Percentiles rank a stretch among this genome's conserved stretches.
These are phyloP conservation scores for Harpalus rufipes DNA, from an alignment of 2,888 invertebrate species.

Conservation along the genomic window DNA sequence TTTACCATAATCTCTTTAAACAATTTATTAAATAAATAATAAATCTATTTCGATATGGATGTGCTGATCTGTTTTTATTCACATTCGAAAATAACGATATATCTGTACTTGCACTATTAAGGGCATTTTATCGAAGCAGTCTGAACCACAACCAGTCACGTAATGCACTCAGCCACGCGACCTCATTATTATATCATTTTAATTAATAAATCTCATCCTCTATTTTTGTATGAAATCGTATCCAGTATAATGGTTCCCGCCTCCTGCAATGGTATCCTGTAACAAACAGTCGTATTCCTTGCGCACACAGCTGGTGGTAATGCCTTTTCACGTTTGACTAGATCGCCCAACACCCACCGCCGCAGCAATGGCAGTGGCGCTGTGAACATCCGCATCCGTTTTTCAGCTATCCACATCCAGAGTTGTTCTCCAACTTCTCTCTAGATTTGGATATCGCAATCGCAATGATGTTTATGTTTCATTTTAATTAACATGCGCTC, in stretches of 20 bases:
- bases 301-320: slow-evolving; percentile 35
- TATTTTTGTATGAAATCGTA: not conserved
- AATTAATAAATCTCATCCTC: not conserved
- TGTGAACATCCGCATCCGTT: slow-evolving; percentile 35
- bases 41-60: no score
- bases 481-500: slow-evolving; percentile 36
- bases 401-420: slow-evolving; percentile 23
- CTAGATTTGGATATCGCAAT: slow-evolving; percentile 16
- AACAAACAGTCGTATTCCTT: slow-evolving; percentile 27
- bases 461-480: slow-evolving; percentile 22
- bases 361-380: slow-evolving; percentile 5
- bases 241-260: not conserved
- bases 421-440: slow-evolving; percentile 7
- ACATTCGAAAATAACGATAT: no score
- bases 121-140: no score
- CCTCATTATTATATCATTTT: no score
- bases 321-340: slow-evolving; percentile 46
- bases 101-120: no score
- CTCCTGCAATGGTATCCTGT: slow-evolving; percentile 17
- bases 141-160: no score
- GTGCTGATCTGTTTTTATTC: no score
- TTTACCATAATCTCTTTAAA: no score
- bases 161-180: no score
- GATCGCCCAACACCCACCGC: slow-evolving; percentile 37
- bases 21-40: no score